These are phyloP conservation scores for Chinchilla lanigera DNA, from an alignment of 2,113 vertebrate genomes.

Conservation along the genomic window DNA sequence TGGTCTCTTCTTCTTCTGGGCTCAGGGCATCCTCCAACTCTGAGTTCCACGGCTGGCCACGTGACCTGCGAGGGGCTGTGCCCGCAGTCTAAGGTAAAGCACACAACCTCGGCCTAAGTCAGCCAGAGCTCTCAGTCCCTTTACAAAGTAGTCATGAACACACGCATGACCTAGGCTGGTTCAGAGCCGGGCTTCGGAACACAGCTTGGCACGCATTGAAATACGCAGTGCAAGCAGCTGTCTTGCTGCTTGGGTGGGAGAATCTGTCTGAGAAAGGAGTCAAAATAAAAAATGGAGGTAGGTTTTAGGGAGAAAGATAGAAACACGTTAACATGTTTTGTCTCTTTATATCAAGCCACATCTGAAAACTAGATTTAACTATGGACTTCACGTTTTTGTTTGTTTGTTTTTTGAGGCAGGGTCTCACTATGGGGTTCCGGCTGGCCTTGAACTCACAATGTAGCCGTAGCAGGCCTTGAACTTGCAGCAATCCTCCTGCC, in stretches of 20 bases:
- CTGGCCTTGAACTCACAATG: background rate
- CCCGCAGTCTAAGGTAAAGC: background rate
- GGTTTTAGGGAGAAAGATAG: background rate
- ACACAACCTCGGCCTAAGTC: background rate
- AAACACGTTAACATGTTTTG: background rate
- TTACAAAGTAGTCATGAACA: background rate
- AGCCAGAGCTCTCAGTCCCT: background rate
- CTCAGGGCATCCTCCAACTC: background rate
- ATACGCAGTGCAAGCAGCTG: background rate
- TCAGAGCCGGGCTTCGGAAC: background rate
- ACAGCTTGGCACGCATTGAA: slow-evolving; percentile 32
- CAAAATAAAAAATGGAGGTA: slow-evolving; percentile 9
- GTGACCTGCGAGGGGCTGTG: background rate
- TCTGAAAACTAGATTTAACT: background rate
- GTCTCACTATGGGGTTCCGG: background rate
- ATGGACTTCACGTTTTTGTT: background rate
- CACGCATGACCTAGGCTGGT: background rate
- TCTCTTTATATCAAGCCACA: background rate
- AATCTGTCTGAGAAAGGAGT: slow-evolving; percentile 17
- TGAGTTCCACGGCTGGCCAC: background rate
- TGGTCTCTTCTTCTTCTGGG: background rate
- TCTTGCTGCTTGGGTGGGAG: background rate
- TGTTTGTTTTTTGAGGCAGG: background rate
- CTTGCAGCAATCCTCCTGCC: background rate
- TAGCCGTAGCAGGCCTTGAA: background rate